Base-by-base conservation (phyloP, 2,113 vertebrate genomes). In the Centropristis striata region DNA sequence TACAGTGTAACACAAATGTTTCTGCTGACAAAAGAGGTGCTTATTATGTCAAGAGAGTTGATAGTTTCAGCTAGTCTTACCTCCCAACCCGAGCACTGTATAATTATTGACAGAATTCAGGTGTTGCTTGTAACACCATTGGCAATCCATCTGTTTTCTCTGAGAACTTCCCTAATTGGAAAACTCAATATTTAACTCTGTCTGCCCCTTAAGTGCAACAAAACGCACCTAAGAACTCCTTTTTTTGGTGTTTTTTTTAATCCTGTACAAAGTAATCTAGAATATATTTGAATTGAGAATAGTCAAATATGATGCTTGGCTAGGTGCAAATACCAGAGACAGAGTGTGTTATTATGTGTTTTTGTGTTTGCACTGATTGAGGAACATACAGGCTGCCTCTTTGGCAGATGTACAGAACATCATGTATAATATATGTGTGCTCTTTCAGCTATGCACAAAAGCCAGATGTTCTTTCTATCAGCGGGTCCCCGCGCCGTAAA, bases 351-450 rank as follows among this genome's bases (percentile, higher is more conserved):
- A 54, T 74, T 59, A 9, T 57, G 73, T 66, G 71, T 77, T 44
- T 37, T 28, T 18, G 53, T 87, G 86, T 90, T 91, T 89, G 92
- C 87, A 75, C 90, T 88, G 90, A 87, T 80, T 89, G 91, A 88
- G 86, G 81, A 88, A 84, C 80, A 64, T 79, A 65, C 89, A 84
- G 87, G 71, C 81, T 63, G 85, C 53, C 64, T 85, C 77, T 92
- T 91, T 94, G 94, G 91, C 94, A 95, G 90, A 92, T 91, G 90
- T 90, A 92, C 90, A 94, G 90, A 90, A 80, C 80, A 50, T 92
- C 93, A 95, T 95, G 85, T 94, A 95, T 95, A 91, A 95, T 95
- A 92, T 84, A 96, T 93, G 86, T 84, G 82, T 46, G 77, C 80
- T 91, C 87, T 88, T 93, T 94, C 91, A 94, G 92, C 87, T 93